Percentiles rank a stretch among this genome's conserved stretches.
Conservation (phyloP, 2,797 vertebrate species). For the Hypotaenidia philippensis region DNA sequence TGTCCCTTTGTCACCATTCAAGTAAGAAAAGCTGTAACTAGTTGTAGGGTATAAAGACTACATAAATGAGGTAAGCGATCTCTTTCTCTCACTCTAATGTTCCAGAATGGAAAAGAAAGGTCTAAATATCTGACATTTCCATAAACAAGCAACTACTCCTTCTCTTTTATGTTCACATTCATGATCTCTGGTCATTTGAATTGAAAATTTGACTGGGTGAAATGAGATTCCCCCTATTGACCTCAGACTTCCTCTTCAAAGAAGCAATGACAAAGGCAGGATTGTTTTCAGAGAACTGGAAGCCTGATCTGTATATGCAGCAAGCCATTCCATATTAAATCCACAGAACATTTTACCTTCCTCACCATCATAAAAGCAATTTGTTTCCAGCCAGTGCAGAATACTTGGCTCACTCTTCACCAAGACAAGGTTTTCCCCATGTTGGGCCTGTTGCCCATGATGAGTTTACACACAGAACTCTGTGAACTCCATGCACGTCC, state of each 20-base stretch:
- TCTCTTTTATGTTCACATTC: background rate
- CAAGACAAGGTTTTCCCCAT: background rate
- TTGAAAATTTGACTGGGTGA: background rate
- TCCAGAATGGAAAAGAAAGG: background rate
- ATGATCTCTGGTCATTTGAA: background rate
- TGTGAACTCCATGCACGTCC: background rate
- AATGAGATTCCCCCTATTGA: background rate
- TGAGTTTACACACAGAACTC: background rate
- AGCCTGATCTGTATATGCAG: background rate
- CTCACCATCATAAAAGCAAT: background rate
- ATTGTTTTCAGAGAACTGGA: background rate
- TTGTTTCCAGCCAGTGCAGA: background rate
- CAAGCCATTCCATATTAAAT: background rate
- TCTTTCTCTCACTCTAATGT: background rate
- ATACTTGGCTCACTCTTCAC: background rate
- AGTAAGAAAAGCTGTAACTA: background rate
- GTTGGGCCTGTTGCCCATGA: background rate
- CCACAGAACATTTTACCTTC: background rate
- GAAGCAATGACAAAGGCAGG: background rate
- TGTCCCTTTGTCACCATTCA: background rate
- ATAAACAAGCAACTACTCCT: background rate
- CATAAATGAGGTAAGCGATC: background rate
- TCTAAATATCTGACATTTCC: background rate
- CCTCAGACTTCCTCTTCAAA: background rate
- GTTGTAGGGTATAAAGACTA: background rate